Conservation (phyloP, 2,797 vertebrate species). For the Aulostomus chinensis region DNA sequence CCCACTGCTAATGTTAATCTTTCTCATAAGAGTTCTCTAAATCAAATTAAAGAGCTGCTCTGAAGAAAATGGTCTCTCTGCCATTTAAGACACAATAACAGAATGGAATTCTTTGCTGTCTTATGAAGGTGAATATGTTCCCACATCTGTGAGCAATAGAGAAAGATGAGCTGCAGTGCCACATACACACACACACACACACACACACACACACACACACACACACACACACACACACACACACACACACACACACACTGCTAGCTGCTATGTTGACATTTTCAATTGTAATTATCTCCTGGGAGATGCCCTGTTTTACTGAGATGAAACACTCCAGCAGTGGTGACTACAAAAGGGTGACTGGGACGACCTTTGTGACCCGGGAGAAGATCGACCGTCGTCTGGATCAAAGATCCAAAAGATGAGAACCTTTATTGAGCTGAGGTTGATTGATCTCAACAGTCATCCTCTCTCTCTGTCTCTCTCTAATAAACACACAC, state of each 20-base stretch:
- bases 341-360: neutral
- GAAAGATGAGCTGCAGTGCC: slow-evolving; percentile 18
- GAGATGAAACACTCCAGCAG: slow-evolving; percentile 16
- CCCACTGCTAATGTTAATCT: slow-evolving; percentile 17
- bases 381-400: neutral
- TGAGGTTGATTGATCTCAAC: slow-evolving; percentile 9
- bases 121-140: slow-evolving; percentile 54
- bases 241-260: slow-evolving; percentile 3
- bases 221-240: neutral
- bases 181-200: neutral
- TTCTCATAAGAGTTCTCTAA: slow-evolving; percentile 36
- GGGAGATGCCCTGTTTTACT: slow-evolving; percentile 21
- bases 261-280: slow-evolving; percentile 38
- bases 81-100: slow-evolving; percentile 42
- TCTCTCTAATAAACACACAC: neutral
- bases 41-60: slow-evolving; percentile 38
- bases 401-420: slow-evolving; percentile 1
- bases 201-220: slow-evolving; percentile 8
- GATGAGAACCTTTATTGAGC: slow-evolving; percentile 10
- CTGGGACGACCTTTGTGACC: slow-evolving; percentile 11
- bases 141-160: slow-evolving; percentile 68
- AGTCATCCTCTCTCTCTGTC: neutral
- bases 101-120: slow-evolving; percentile 38
- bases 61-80: slow-evolving; percentile 39
- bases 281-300: slow-evolving; percentile 31